Percentiles rank a stretch among this genome's conserved stretches.
Conservation (phyloP, 2,113 vertebrate species). For the Podocnemis expansa region DNA sequence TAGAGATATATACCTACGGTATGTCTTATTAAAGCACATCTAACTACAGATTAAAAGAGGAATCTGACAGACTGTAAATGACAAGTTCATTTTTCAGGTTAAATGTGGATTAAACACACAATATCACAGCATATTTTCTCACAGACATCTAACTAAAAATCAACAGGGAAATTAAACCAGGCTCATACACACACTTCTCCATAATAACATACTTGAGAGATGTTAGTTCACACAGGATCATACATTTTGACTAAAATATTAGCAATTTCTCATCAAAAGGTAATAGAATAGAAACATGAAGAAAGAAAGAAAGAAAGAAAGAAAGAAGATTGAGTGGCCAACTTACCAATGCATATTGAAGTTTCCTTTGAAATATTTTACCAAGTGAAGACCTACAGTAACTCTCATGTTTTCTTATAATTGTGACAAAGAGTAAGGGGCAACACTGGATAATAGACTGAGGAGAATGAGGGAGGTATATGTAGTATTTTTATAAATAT, state of each 20-base stretch:
- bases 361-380: neutral
- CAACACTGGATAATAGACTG: too few species aligned
- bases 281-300: too few species aligned
- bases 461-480: too few species aligned
- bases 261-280: too few species aligned
- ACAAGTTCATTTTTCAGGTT: neutral
- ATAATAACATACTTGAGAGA: neutral
- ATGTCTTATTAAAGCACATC: neutral
- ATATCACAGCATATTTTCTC: neutral
- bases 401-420: too few species aligned
- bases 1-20: too few species aligned
- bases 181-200: neutral
- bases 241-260: neutral
- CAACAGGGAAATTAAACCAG: neutral
- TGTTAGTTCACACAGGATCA: neutral
- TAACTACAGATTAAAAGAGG: neutral
- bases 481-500: too few species aligned
- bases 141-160: neutral
- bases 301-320: too few species aligned
- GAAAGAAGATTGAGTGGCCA: too few species aligned
- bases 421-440: too few species aligned
- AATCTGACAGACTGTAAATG: neutral
- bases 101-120: neutral
- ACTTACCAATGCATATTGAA: neutral
- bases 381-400: neutral